Base-by-base conservation (phyloP, 2,113 vertebrate species). In the Chrysochloris asiatica region DNA sequence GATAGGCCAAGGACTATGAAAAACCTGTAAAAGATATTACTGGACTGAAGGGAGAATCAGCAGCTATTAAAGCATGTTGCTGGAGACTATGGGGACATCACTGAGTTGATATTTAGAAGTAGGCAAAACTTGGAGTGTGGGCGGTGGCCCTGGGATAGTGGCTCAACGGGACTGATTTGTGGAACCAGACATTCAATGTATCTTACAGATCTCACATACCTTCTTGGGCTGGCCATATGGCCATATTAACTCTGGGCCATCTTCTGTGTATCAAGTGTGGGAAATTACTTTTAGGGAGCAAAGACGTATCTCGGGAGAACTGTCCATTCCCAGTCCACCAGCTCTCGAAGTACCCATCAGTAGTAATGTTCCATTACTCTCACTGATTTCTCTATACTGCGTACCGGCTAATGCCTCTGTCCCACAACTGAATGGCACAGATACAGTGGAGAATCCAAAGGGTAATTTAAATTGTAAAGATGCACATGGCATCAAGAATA, bases 361-460 rank as follows among this genome's bases (percentile, higher is more conserved):
- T 33, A 54, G 2, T 19, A 33, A 0, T 6, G n/a, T 43, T 78
- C 28, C 17, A 12, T 16, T 2, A 2, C 4, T 52, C 3, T 67
- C 77, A 24, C 13, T 28, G 6, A 72, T 30, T 71, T 5, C 6
- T 65, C 54, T 36, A 26, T 65, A 30, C 47, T 50, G 14, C 28
- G 30, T 48, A 19, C 21, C 19, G 45, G 21, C 28, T 10, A 69
- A 69, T 43, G n/a, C 16, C 22, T 82, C 52, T 86, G 43, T 19
- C 50, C 14, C 16, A 43, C 21, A 45, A 13, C 11, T 76, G 1
- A 5, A 26, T 8, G 38, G 16, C n/a, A 26, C 9, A 73, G 19
- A n/a, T 28, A n/a, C 16, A 69, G 26, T 17, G 22, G 2, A 3
- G 1, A 36, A 10, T 45, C 17, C 6, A 13, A 69, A 12, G 0